These are phyloP conservation scores for Perca fluviatilis DNA, from an alignment of 2,113 vertebrate species.

Conservation along the genomic window DNA sequence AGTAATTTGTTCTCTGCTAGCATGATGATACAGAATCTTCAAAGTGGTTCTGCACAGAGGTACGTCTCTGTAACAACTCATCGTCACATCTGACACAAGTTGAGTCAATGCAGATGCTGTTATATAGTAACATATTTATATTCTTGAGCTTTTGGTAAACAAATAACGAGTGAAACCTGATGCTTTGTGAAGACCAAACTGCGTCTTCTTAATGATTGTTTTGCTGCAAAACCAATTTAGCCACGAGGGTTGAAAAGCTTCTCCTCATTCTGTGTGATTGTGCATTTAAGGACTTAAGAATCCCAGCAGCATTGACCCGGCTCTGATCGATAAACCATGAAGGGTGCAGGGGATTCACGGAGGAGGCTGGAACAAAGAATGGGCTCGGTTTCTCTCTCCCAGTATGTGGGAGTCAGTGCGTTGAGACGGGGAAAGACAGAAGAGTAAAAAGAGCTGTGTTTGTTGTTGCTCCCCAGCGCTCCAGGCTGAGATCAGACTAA, in stretches of 20 bases:
- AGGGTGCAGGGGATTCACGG: slow-evolving; percentile 7
- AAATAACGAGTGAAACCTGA: not conserved
- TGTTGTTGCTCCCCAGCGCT: slow-evolving; percentile 63
- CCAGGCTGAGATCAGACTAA: slow-evolving; percentile 77
- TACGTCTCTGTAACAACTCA: slow-evolving; percentile 6
- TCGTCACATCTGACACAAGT: slow-evolving; percentile 17
- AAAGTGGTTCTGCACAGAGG: not conserved
- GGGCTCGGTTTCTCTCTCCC: not conserved
- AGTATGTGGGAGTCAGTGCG: slow-evolving; percentile 37
- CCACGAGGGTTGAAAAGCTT: slow-evolving; percentile 4
- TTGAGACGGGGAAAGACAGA: slow-evolving; percentile 24
- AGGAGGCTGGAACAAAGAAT: not conserved
- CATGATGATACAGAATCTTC: slow-evolving; percentile 28
- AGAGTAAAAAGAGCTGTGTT: slow-evolving; percentile 40
- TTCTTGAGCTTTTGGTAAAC: not conserved
- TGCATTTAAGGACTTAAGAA: slow-evolving; percentile 14
- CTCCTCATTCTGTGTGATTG: slow-evolving; percentile 29
- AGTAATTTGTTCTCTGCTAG: slow-evolving; percentile 56
- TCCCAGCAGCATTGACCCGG: slow-evolving; percentile 21
- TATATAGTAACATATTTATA: not conserved
- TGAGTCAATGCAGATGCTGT: not conserved
- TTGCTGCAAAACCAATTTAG: slow-evolving; percentile 36
- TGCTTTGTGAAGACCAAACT: slow-evolving; percentile 2
- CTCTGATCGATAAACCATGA: slow-evolving; percentile 40
- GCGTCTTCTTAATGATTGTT: slow-evolving; percentile 25